These are phyloP conservation scores for Zosterops pallidus DNA, from an alignment of 2,113 vertebrate genomes.

Conservation along the genomic window DNA sequence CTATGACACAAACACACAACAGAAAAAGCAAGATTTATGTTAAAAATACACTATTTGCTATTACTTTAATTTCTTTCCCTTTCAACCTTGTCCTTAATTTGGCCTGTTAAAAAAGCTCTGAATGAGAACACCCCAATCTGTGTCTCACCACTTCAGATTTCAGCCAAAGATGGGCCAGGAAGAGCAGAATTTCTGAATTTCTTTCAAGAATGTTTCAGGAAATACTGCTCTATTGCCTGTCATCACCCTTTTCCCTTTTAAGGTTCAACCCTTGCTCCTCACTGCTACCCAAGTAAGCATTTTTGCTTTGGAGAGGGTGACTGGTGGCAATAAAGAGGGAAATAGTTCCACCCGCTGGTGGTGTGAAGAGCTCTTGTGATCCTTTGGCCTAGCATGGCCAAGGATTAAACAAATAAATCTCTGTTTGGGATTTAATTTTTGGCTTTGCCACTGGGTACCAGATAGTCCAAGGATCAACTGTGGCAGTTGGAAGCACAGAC, in stretches of 20 bases:
- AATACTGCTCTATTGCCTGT: not conserved
- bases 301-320: not conserved
- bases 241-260: not conserved
- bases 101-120: not conserved
- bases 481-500: not conserved
- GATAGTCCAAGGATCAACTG: not conserved
- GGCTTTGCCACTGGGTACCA: not conserved
- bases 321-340: not conserved
- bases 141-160: not conserved
- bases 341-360: fast-evolving
- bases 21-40: not conserved
- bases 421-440: not conserved
- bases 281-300: not conserved
- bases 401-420: not conserved
- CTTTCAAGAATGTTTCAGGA: not conserved
- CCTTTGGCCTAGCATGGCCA: not conserved
- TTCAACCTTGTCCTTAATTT: not conserved
- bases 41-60: not conserved
- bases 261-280: not conserved
- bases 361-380: not conserved
- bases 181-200: not conserved
- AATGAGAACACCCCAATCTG: not conserved
- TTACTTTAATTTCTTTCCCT: not conserved
- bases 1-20: slow-evolving; percentile 46
- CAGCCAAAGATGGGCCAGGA: not conserved